phyloP scores from a whole-genome alignment of 2,113 vertebrate genomes.

The Grallaria varia region DNA sequence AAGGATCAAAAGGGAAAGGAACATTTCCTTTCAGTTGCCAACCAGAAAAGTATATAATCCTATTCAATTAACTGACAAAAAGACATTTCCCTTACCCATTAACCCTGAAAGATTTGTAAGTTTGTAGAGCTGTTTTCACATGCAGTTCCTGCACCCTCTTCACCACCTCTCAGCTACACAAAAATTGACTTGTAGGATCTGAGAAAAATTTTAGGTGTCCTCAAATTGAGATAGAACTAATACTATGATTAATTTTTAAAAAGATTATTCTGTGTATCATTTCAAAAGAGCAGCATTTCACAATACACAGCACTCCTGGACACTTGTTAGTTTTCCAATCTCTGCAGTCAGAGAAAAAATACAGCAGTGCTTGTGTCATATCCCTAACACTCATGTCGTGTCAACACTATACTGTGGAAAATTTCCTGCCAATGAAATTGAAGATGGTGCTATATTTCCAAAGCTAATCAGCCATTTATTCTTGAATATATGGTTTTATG shows the following conservation, averaged over 20 bases:
- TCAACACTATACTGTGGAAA: neutral
- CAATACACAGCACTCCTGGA: neutral
- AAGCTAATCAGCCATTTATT: neutral
- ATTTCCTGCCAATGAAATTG: neutral
- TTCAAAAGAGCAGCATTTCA: neutral
- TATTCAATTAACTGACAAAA: constrained; percentile 46
- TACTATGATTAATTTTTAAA: neutral
- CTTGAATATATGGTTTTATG: neutral
- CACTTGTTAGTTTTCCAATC: neutral
- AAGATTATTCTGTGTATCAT: neutral
- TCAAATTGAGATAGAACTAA: neutral
- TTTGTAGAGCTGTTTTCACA: neutral
- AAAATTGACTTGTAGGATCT: neutral
- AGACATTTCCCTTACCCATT: constrained; percentile 1
- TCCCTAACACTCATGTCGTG: neutral
- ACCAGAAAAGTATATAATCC: constrained; percentile 27
- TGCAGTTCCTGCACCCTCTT: neutral
- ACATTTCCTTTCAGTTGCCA: constrained; percentile 9
- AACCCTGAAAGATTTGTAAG: neutral
- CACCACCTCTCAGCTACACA: neutral
- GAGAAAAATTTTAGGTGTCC: neutral
- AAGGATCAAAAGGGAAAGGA: constrained; percentile 33
- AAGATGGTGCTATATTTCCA: neutral
- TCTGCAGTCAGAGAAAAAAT: neutral
- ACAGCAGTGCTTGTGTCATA: neutral